These are phyloP conservation scores for Cosmopolites sordidus DNA, from an alignment of 2,888 invertebrate genomes.

Conservation along the genomic window DNA sequence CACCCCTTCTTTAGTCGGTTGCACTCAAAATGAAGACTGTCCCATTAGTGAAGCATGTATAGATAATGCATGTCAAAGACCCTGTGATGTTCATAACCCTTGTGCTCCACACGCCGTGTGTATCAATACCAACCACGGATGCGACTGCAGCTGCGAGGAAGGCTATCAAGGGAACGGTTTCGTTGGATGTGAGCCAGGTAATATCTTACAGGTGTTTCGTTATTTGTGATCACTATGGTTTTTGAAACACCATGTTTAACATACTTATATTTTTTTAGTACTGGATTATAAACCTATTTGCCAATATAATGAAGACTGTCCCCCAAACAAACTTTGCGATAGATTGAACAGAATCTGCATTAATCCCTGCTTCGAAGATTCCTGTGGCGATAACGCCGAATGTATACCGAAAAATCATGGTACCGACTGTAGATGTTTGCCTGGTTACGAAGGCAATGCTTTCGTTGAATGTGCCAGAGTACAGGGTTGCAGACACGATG, in stretches of 20 bases:
- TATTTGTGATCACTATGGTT: too few relatives aligned
- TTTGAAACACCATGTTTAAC: too few relatives aligned
- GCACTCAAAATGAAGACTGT: constrained; percentile 83
- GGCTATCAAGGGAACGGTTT: constrained; percentile 85
- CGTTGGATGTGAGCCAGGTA: constrained; percentile 76
- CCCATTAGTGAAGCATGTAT: constrained; percentile 82
- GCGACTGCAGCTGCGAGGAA: constrained; percentile 80
- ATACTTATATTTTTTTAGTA: constrained; percentile 29
- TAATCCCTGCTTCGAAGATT: constrained; percentile 73
- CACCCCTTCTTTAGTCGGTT: constrained; percentile 63
- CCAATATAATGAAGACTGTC: constrained; percentile 88
- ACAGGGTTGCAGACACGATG: constrained; percentile 66
- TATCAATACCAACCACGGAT: constrained; percentile 81
- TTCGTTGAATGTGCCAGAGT: constrained; percentile 67
- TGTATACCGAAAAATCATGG: constrained; percentile 73
- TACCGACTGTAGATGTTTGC: constrained; percentile 69
- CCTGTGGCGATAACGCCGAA: constrained; percentile 78
- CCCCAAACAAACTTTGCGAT: constrained; percentile 80
- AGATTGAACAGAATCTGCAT: constrained; percentile 78
- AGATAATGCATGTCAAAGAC: constrained; percentile 78
- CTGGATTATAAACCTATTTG: constrained; percentile 58
- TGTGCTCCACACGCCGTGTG: constrained; percentile 81
- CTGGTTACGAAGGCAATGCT: constrained; percentile 73
- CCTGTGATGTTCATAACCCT: constrained; percentile 80
- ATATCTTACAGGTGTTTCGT: constrained; percentile 19